Evolutionary conservation across 1,140 invertebrate species (phyloP).

Genomic region (Drosophila navojoa): DNA sequence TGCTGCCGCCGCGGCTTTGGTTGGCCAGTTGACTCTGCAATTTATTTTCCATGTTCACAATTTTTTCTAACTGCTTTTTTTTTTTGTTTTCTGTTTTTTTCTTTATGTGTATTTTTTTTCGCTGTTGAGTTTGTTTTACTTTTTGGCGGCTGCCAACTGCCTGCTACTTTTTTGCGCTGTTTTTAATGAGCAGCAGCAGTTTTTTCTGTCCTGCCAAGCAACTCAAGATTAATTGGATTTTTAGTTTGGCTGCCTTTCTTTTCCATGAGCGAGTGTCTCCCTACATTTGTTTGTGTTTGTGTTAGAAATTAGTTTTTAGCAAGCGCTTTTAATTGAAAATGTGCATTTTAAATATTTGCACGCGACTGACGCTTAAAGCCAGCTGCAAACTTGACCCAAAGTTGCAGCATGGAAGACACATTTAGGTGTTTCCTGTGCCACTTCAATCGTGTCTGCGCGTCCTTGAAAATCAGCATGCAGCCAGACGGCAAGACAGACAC

Average conservation of each 20-base stretch:
- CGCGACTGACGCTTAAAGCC: constrained; percentile 34
- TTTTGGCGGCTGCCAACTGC: constrained; percentile 37
- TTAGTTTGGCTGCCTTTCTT: constrained; percentile 35
- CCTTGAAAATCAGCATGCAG: constrained; percentile 75
- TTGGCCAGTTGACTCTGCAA: constrained; percentile 60
- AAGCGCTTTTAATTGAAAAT: constrained; percentile 51
- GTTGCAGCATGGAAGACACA: constrained; percentile 25
- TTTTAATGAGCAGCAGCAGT: constrained; percentile 60
- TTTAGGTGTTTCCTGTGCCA: constrained; percentile 33
- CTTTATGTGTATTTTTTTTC: not conserved
- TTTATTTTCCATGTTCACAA: constrained; percentile 50
- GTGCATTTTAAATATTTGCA: constrained; percentile 44
- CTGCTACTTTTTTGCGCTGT: constrained; percentile 59
- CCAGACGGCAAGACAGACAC: constrained; percentile 31
- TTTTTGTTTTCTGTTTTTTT: not conserved
- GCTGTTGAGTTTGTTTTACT: constrained; percentile 16
- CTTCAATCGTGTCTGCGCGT: constrained; percentile 58
- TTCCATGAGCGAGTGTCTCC: not conserved
- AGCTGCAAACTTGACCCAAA: constrained; percentile 59
- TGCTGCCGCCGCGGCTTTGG: constrained; percentile 41
- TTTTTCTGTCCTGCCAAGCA: constrained; percentile 50
- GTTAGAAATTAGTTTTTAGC: constrained; percentile 70
- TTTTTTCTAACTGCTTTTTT: constrained; percentile 19
- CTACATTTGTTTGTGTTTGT: constrained; percentile 56
- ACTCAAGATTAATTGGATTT: constrained; percentile 76